Conservation (phyloP, 2,888 invertebrate species). For the Oscheius sp. region DNA sequence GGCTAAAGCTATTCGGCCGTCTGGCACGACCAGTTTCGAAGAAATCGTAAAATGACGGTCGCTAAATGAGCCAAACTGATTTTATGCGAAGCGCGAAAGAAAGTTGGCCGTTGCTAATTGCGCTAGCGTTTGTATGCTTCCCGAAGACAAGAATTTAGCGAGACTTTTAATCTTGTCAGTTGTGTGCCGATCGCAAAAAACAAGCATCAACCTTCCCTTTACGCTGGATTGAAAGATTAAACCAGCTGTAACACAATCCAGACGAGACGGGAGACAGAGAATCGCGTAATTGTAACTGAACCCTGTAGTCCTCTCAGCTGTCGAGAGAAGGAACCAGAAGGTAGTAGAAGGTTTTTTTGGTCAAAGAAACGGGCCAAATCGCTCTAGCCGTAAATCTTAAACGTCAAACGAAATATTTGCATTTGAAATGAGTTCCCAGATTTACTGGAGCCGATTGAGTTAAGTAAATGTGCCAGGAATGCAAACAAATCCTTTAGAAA, state of each 20-base stretch:
- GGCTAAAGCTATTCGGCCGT: no score
- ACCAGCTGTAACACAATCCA: slow-evolving; percentile 12
- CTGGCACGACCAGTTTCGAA: no score
- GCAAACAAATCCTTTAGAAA: no score
- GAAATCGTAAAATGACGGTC: no score
- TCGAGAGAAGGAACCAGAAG: no score
- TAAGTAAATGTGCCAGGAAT: not conserved
- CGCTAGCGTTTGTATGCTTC: no score
- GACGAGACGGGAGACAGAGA: not conserved
- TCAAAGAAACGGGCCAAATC: not conserved
- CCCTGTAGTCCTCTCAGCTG: no score
- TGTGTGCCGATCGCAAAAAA: not conserved
- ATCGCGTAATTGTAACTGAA: slow-evolving; percentile 12
- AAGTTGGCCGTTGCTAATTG: no score
- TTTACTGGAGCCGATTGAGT: not conserved
- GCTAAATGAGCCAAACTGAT: no score
- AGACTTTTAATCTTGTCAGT: not conserved
- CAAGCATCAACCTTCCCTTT: not conserved
- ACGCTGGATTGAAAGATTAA: slow-evolving; percentile 19
- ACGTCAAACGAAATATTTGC: slow-evolving; percentile 21
- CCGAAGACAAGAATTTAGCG: no score
- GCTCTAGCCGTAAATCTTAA: not conserved
- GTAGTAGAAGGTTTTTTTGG: not conserved
- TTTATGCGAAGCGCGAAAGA: no score
- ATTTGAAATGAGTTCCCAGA: slow-evolving; percentile 18